Percentiles rank a stretch among this genome's conserved stretches.
Conservation (phyloP, 2,888 invertebrate genomes). For the Spisula subtruncata region DNA sequence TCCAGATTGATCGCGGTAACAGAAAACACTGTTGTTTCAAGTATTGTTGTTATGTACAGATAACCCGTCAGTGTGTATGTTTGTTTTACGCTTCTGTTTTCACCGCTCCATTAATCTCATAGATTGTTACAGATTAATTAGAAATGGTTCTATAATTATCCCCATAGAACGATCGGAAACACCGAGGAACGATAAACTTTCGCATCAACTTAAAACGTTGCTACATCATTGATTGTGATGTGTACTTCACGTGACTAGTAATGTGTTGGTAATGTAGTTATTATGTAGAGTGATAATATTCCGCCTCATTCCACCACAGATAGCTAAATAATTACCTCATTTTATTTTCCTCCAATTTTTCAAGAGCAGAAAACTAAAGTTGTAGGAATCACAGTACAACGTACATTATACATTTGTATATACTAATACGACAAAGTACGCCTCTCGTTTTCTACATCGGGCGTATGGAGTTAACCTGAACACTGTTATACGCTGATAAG, state of each 20-base stretch:
- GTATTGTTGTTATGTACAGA: too few relatives aligned
- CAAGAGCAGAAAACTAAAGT: too few relatives aligned
- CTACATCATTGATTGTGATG: background rate
- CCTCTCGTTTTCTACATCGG: too few relatives aligned
- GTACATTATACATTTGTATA: too few relatives aligned
- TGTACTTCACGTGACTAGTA: background rate
- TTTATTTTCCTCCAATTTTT: background rate
- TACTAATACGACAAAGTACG: too few relatives aligned
- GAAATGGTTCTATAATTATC: background rate
- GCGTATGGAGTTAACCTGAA: too few relatives aligned
- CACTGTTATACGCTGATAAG: too few relatives aligned
- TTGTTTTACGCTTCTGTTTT: conserved; percentile 5
- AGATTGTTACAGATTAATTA: background rate
- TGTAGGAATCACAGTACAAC: too few relatives aligned
- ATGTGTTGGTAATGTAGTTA: too few relatives aligned
- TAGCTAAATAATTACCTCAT: background rate
- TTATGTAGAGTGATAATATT: too few relatives aligned
- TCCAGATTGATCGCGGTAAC: too few relatives aligned
- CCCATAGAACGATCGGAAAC: background rate
- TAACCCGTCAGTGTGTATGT: background rate
- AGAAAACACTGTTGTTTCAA: too few relatives aligned
- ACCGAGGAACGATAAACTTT: background rate
- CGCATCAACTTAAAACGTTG: background rate
- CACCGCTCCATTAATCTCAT: background rate
- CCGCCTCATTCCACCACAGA: background rate